Evolutionary conservation across 2,113 vertebrate genomes (phyloP).

Genomic region (Terrapene triunguis): DNA sequence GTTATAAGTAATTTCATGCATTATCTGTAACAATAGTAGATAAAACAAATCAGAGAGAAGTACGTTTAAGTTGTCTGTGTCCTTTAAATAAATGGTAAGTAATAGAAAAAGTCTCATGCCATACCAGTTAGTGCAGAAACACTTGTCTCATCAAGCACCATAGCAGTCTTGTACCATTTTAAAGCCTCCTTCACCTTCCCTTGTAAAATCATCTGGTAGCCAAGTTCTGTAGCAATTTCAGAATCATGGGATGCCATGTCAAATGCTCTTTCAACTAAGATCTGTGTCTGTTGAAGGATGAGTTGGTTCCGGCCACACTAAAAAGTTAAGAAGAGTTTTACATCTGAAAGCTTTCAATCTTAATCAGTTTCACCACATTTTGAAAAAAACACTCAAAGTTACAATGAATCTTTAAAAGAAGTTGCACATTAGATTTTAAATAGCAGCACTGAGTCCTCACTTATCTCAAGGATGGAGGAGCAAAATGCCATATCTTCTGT

Average conservation of each 20-base stretch:
- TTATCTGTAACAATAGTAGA: not conserved
- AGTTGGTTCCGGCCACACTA: conserved; percentile 93
- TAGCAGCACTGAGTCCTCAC: not conserved
- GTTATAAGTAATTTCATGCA: not conserved
- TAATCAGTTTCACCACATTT: not conserved
- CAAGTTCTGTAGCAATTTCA: conserved; percentile 93
- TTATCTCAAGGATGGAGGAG: not conserved
- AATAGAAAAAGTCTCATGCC: not conserved
- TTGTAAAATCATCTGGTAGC: conserved; percentile 93
- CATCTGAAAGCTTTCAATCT: not conserved
- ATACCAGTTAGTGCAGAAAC: conserved; percentile 90
- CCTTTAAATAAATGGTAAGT: not conserved
- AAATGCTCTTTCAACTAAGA: conserved; percentile 90
- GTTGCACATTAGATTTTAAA: not conserved
- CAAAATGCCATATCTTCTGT: not conserved
- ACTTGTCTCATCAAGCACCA: conserved; percentile 90
- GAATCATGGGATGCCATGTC: conserved; percentile 81
- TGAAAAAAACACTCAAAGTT: not conserved
- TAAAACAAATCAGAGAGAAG: not conserved
- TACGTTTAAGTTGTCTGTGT: rapidly evolving
- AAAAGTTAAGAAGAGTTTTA: conserved; percentile 34
- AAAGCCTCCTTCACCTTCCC: conserved; percentile 89
- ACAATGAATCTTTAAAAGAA: not conserved
- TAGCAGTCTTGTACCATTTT: conserved; percentile 92
- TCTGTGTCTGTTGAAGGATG: conserved; percentile 89